Evolutionary conservation across 2,113 vertebrate genomes (phyloP).

Genomic region (Xenopus laevis): DNA sequence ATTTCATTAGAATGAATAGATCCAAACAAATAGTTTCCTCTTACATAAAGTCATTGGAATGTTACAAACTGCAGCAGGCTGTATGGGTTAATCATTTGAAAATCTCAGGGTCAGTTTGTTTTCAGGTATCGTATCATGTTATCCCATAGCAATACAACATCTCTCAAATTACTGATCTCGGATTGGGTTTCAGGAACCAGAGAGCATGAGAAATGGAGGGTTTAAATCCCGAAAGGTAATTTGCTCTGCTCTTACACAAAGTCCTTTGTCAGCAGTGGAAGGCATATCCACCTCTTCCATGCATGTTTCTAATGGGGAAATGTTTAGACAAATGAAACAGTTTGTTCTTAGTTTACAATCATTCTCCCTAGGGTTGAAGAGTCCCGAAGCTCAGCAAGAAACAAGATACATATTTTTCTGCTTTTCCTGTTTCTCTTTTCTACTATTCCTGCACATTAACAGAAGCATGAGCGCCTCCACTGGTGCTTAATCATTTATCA

Average conservation of each 20-base stretch:
- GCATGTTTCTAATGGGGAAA: slow-evolving; percentile 25
- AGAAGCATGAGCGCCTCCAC: neutral
- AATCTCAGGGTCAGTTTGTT: too few species aligned
- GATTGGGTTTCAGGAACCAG: neutral
- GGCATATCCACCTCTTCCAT: slow-evolving; percentile 13
- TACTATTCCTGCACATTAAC: slow-evolving; percentile 25
- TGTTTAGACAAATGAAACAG: slow-evolving; percentile 45
- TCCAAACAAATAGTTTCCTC: too few species aligned
- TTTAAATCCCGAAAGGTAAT: slow-evolving; percentile 25
- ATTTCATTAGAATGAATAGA: too few species aligned
- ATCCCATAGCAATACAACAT: neutral
- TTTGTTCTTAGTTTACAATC: slow-evolving; percentile 45
- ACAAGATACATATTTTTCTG: slow-evolving; percentile 32
- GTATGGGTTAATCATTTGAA: too few species aligned
- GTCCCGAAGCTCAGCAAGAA: slow-evolving; percentile 44
- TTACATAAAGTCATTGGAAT: too few species aligned
- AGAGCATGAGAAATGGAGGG: neutral
- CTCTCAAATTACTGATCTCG: neutral
- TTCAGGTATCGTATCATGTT: too few species aligned
- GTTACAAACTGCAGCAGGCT: too few species aligned
- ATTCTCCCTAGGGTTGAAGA: slow-evolving; percentile 31
- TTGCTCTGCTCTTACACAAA: slow-evolving; percentile 10
- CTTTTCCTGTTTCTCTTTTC: slow-evolving; percentile 6
- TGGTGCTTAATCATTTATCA: slow-evolving; percentile 34
- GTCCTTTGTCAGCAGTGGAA: slow-evolving; percentile 30